These are phyloP conservation scores for Tetragonisca angustula DNA, from an alignment of 2,888 invertebrate genomes.

Conservation along the genomic window DNA sequence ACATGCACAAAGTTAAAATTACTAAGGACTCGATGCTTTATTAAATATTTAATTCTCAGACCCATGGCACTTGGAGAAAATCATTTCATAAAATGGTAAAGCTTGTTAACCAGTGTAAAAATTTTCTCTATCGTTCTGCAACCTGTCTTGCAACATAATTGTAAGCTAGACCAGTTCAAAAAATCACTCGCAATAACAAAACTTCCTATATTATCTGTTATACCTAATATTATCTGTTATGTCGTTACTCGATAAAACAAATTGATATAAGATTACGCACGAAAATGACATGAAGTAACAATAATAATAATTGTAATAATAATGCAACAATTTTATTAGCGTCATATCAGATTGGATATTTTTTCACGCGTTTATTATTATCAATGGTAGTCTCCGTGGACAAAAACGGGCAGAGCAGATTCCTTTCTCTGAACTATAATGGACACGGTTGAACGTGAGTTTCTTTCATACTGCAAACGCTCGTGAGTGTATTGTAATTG, in stretches of 20 bases:
- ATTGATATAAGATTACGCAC: background rate
- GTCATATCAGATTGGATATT: background rate
- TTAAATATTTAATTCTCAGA: background rate
- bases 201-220: too few relatives aligned
- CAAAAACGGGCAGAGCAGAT: slow-evolving; percentile 11
- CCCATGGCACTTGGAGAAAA: background rate
- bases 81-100: background rate
- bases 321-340: background rate
- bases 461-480: slow-evolving; percentile 37
- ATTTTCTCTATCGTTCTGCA: background rate
- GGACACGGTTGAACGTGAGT: slow-evolving; percentile 25
- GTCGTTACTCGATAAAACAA: background rate
- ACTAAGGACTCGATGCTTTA: background rate
- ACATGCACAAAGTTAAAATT: background rate
- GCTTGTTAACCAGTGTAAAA: background rate
- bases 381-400: slow-evolving; percentile 9
- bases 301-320: too few relatives aligned
- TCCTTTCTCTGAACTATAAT: slow-evolving; percentile 51
- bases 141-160: background rate
- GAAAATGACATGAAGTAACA: background rate
- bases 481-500: slow-evolving; percentile 35
- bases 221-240: too few relatives aligned
- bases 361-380: slow-evolving; percentile 15
- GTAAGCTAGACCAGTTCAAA: background rate
- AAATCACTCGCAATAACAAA: background rate